Evolutionary conservation across 2,797 vertebrate genomes (phyloP).

Genomic region (Platyrinchus mystaceus): DNA sequence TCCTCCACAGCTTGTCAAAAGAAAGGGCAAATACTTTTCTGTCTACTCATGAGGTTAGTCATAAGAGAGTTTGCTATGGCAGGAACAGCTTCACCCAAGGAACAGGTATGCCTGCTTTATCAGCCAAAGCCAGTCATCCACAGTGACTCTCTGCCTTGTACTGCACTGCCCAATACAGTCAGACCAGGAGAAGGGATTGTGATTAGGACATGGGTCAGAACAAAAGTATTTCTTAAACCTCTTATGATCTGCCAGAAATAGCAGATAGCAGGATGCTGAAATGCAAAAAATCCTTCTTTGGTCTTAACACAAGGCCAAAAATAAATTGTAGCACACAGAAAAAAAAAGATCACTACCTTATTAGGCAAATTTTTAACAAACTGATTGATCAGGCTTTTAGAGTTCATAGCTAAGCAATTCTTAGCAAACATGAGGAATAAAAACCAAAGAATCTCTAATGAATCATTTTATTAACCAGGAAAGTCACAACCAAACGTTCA

Average conservation of each 20-base stretch:
- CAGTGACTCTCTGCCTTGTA: background rate
- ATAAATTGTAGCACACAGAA: background rate
- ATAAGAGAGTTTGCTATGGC: background rate
- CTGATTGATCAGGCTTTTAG: background rate
- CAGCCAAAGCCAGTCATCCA: accelerated
- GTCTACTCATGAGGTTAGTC: background rate
- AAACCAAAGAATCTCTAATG: background rate
- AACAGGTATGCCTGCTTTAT: background rate
- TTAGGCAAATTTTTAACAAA: background rate
- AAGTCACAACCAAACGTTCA: background rate
- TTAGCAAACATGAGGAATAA: background rate
- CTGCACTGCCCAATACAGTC: background rate
- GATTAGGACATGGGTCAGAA: background rate
- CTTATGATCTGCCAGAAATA: background rate
- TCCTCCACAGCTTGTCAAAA: background rate
- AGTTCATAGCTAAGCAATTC: background rate
- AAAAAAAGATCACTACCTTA: background rate
- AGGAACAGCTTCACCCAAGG: background rate
- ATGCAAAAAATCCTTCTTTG: background rate
- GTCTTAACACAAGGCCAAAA: background rate
- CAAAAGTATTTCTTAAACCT: background rate
- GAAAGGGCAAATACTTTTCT: background rate
- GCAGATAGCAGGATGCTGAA: background rate
- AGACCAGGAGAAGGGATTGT: accelerated
- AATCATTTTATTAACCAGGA: background rate